phyloP scores from a whole-genome alignment of 2,797 vertebrate species.

The Muscicapa striata region DNA sequence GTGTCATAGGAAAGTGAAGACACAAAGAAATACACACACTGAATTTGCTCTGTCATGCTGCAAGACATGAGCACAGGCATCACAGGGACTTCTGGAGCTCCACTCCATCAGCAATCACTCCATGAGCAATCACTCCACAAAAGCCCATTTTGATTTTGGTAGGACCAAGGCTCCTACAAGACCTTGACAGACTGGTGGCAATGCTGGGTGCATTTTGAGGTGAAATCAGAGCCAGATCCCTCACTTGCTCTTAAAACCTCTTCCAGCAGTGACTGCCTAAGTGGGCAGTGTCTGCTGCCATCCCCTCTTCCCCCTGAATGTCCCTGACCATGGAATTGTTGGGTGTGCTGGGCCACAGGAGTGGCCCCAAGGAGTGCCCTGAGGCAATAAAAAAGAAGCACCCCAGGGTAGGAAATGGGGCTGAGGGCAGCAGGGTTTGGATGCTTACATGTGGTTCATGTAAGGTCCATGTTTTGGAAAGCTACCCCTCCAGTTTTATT shows the following conservation, averaged over 20 bases:
- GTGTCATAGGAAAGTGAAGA: not conserved
- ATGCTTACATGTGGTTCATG: fast-evolving
- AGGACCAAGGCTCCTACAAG: not conserved
- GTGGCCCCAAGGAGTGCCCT: too few species aligned
- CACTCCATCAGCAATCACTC: not conserved
- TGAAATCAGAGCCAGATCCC: not conserved
- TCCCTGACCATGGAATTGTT: too few species aligned
- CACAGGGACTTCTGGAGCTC: not conserved
- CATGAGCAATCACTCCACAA: not conserved
- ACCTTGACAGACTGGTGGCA: not conserved
- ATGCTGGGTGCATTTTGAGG: not conserved
- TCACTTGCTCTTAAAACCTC: not conserved
- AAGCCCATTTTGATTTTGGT: not conserved
- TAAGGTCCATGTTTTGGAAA: not conserved
- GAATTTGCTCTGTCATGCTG: not conserved
- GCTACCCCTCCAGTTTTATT: not conserved
- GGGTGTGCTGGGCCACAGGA: not conserved
- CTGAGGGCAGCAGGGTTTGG: not conserved
- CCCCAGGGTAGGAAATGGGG: fast-evolving
- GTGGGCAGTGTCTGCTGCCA: not conserved
- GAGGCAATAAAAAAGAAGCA: fast-evolving
- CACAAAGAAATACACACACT: not conserved
- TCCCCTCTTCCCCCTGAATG: not conserved
- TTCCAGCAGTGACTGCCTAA: not conserved
- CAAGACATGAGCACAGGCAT: fast-evolving